Percentiles rank a stretch among this genome's conserved stretches.
phyloP scores from a whole-genome alignment of 2,113 vertebrate genomes.

The Chionomys nivalis region DNA sequence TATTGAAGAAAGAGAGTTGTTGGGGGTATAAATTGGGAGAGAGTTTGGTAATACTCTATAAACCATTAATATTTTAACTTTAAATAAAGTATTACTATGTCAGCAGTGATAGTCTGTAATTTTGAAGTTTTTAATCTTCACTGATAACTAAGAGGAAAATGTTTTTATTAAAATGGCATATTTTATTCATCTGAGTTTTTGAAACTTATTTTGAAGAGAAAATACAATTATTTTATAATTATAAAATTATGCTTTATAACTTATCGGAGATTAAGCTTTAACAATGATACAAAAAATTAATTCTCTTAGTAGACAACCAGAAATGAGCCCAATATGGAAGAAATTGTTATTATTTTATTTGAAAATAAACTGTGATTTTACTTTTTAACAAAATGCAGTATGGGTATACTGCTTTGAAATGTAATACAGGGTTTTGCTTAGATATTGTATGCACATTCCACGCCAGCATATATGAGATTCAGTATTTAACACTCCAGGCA shows the following conservation, averaged over 20 bases:
- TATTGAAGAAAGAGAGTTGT: not conserved
- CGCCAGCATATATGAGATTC: not conserved
- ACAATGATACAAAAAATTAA: not conserved
- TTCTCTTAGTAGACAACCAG: not conserved
- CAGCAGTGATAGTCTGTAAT: not conserved
- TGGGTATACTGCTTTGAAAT: fast-evolving
- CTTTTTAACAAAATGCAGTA: not conserved
- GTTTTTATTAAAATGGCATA: not conserved
- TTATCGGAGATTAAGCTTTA: not conserved
- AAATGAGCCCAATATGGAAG: not conserved
- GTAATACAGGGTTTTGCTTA: not conserved
- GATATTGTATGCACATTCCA: not conserved
- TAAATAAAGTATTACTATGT: not conserved
- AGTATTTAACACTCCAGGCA: slow-evolving; percentile 23
- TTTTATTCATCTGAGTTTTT: not conserved
- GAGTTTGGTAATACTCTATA: not conserved
- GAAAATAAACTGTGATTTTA: not conserved
- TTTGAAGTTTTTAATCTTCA: not conserved
- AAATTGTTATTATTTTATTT: slow-evolving; percentile 20
- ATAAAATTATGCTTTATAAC: not conserved
- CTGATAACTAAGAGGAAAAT: not conserved
- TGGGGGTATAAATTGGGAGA: fast-evolving
- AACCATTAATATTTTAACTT: not conserved
- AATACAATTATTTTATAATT: no score
- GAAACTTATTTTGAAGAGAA: not conserved